Conservation (phyloP, 2,797 vertebrate genomes). For the Morus bassanus region DNA sequence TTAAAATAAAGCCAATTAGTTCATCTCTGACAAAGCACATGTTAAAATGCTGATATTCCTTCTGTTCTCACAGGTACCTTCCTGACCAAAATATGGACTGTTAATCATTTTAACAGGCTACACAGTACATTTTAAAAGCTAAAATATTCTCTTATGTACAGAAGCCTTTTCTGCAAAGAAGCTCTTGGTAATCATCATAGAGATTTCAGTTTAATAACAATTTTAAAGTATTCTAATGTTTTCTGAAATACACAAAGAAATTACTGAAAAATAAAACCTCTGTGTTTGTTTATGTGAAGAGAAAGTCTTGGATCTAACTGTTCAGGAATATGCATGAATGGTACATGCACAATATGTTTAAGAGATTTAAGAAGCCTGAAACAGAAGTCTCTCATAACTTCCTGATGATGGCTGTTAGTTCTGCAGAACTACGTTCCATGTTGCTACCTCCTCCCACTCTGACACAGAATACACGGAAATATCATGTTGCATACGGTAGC, state of each 20-base stretch:
- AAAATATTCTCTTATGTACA: neutral
- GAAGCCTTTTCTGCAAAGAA: neutral
- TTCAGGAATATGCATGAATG: neutral
- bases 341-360: neutral
- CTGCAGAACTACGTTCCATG: conserved; percentile 15
- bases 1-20: neutral
- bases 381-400: neutral
- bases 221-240: neutral
- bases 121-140: neutral
- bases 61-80: neutral
- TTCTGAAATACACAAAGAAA: neutral
- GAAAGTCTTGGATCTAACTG: neutral
- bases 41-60: neutral
- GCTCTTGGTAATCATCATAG: neutral
- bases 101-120: neutral
- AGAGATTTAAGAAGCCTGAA: neutral
- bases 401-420: neutral
- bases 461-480: conserved; percentile 23
- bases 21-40: neutral
- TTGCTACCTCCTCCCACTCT: conserved; percentile 14
- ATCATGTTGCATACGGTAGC: neutral
- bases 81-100: neutral
- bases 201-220: neutral
- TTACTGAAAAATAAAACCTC: neutral
- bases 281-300: neutral